Percentiles rank a stretch among this genome's conserved stretches.
Evolutionary conservation across 2,888 invertebrate genomes (phyloP).

Genomic region (Drosophila fungiperda): DNA sequence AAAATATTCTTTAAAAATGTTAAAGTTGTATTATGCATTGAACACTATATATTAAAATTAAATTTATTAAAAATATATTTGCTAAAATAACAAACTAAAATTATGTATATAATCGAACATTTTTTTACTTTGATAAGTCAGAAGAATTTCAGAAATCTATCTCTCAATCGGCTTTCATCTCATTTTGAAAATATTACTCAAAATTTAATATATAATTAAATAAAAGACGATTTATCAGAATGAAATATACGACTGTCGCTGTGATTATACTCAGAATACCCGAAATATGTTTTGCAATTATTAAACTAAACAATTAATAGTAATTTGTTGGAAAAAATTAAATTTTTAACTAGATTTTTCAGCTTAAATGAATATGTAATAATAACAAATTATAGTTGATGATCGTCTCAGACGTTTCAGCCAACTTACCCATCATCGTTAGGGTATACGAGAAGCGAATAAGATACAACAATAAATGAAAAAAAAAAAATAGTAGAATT

Average conservation of each 20-base stretch:
- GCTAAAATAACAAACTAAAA: too few species aligned
- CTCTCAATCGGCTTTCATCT: too few species aligned
- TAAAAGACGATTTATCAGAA: neutral
- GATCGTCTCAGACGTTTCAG: neutral
- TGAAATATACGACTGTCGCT: neutral
- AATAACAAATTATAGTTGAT: neutral
- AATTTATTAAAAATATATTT: too few species aligned
- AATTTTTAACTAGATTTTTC: too few species aligned
- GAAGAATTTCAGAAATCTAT: neutral
- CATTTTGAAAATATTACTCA: neutral
- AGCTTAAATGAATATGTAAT: neutral
- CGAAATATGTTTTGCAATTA: neutral
- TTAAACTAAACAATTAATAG: neutral
- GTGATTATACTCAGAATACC: neutral
- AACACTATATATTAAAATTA: too few species aligned
- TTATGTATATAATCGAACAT: too few species aligned
- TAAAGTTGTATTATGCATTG: too few species aligned
- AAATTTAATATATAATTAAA: neutral
- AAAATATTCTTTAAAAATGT: too few species aligned
- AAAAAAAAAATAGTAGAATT: slow-evolving; percentile 32
- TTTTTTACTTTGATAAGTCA: too few species aligned
- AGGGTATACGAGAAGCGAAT: slow-evolving; percentile 20
- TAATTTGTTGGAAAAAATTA: too few species aligned
- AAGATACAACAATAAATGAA: slow-evolving; percentile 13
- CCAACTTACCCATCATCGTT: neutral